phyloP scores from a whole-genome alignment of 2,113 vertebrate genomes.

The Eonycteris spelaea region DNA sequence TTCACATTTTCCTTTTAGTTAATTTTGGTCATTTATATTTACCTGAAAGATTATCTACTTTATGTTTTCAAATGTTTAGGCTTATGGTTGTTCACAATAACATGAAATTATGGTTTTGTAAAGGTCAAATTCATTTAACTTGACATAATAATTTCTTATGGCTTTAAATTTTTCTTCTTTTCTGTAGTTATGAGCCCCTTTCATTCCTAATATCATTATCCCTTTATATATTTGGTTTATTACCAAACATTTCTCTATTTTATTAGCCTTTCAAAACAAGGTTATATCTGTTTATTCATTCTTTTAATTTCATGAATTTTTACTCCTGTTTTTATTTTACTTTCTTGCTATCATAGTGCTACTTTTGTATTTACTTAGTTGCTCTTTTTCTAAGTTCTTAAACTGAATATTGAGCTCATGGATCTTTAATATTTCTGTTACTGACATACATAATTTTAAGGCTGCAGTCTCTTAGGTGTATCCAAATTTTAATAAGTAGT shows the following conservation, averaged over 20 bases:
- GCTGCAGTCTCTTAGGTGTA: not conserved
- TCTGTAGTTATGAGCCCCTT: not conserved
- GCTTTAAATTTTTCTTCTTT: not conserved
- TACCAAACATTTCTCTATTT: not conserved
- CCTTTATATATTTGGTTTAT: not conserved
- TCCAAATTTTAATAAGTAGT: not conserved
- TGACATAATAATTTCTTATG: not conserved
- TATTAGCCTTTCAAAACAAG: not conserved
- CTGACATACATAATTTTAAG: not conserved
- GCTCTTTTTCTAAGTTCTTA: not conserved
- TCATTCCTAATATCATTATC: not conserved
- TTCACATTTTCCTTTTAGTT: not conserved
- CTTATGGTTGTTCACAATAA: not conserved
- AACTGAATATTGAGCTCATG: not conserved
- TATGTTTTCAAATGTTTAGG: not conserved
- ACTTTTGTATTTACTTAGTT: not conserved
- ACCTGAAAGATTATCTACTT: not conserved
- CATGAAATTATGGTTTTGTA: not conserved
- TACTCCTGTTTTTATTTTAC: not conserved
- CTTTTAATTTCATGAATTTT: not conserved
- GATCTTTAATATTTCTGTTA: not conserved
- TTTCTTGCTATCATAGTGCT: not conserved
- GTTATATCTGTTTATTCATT: not conserved
- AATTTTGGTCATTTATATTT: not conserved
- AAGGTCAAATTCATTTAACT: constrained; percentile 7